A percentile compares a stretch with the other conserved stretches of the same genome.
These are phyloP conservation scores for Dioctria rufipes DNA, from an alignment of 2,888 invertebrate genomes.

Conservation along the genomic window DNA sequence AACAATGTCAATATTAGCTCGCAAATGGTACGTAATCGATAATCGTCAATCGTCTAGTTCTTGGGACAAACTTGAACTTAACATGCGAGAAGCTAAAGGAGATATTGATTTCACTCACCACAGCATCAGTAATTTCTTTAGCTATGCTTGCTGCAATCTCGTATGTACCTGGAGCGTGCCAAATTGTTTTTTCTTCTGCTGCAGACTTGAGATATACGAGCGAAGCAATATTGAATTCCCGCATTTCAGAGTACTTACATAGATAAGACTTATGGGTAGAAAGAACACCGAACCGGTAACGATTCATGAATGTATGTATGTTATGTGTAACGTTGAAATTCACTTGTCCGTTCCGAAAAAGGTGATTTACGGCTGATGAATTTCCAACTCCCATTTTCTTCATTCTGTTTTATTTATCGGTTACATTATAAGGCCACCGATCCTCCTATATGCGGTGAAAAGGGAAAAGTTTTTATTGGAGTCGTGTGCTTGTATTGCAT, in stretches of 20 bases:
- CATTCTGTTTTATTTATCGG: neutral
- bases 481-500: neutral
- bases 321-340: neutral
- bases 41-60: neutral
- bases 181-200: neutral
- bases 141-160: neutral
- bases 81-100: conserved; percentile 8
- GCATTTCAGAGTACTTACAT: neutral
- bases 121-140: conserved; percentile 15
- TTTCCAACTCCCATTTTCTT: neutral
- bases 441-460: neutral
- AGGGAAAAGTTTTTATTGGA: conserved; percentile 11
- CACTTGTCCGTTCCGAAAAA: neutral
- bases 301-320: neutral
- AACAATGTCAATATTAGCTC: no score
- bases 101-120: conserved; percentile 38
- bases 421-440: neutral
- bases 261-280: neutral
- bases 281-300: neutral
- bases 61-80: conserved; percentile 37
- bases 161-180: neutral
- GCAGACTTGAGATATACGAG: neutral
- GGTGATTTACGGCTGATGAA: neutral
- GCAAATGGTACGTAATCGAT: neutral
- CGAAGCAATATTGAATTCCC: neutral